Percentiles rank a stretch among this genome's conserved stretches.
Conservation (phyloP, 2,113 vertebrate species). For the Helogale parvula region DNA sequence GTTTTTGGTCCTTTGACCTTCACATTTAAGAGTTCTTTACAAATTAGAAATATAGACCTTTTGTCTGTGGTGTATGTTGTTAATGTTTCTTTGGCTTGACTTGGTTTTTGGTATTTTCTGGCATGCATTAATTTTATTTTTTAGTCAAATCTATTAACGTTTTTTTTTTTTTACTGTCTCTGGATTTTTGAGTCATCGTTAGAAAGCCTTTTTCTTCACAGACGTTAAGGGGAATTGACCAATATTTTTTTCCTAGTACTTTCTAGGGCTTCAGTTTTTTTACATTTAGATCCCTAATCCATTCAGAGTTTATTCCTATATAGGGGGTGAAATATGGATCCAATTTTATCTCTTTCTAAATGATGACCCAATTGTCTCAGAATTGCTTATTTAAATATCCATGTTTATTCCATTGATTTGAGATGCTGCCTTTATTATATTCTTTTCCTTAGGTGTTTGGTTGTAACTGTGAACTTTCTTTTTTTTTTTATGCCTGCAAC, state of each 20-base stretch:
- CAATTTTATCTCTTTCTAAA: not conserved
- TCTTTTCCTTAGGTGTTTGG: not conserved
- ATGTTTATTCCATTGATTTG: not conserved
- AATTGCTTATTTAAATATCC: not conserved
- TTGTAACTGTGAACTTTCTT: not conserved
- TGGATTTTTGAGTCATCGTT: not conserved
- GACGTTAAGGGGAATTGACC: not conserved
- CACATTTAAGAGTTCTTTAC: not conserved
- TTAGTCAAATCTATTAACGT: not conserved
- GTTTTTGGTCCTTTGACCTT: not conserved
- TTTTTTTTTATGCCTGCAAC: not conserved
- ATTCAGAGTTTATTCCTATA: not conserved
- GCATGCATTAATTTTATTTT: not conserved
- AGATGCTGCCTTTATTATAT: not conserved
- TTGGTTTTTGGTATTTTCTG: not conserved
- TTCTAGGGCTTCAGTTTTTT: not conserved
- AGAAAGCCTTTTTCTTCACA: not conserved
- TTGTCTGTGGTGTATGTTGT: not conserved
- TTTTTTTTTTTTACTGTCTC: not conserved
- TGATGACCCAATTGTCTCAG: not conserved
- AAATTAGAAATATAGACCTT: not conserved
- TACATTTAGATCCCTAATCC: not conserved
- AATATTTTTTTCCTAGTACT: not conserved
- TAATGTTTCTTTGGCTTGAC: not conserved
- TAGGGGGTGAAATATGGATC: not conserved